These are phyloP conservation scores for Setipinna tenuifilis DNA, from an alignment of 2,797 vertebrate genomes.

Conservation along the genomic window DNA sequence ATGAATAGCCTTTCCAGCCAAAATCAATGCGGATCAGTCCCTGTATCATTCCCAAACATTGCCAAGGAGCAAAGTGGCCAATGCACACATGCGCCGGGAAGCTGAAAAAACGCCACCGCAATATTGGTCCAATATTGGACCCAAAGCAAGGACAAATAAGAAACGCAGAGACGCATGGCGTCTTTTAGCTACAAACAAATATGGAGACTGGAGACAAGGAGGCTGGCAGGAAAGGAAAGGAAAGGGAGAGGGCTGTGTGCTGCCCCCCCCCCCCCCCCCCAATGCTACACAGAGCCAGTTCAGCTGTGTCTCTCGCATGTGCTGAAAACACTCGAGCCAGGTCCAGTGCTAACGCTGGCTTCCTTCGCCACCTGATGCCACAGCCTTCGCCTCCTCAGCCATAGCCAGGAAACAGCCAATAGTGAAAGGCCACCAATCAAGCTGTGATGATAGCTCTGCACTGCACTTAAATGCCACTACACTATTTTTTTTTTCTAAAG, in stretches of 20 bases:
- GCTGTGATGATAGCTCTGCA: background rate
- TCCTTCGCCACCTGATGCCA: background rate
- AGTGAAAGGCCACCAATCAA: background rate
- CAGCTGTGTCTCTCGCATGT: too few species aligned
- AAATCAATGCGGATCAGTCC: constrained; percentile 17
- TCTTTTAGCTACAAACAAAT: too few species aligned
- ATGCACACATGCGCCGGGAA: background rate
- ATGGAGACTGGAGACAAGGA: too few species aligned
- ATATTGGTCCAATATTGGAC: too few species aligned
- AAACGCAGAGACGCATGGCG: too few species aligned
- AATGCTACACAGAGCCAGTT: background rate
- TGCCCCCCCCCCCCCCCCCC: too few species aligned
- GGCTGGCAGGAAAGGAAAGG: too few species aligned
- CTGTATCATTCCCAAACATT: background rate
- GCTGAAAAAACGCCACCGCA: too few species aligned
- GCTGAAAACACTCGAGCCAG: background rate
- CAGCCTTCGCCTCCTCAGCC: background rate
- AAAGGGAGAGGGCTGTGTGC: too few species aligned
- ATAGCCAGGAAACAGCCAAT: background rate
- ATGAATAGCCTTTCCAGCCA: constrained; percentile 16
- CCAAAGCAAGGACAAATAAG: too few species aligned
- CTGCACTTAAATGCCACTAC: background rate
- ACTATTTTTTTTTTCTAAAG: too few species aligned
- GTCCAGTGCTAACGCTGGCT: background rate
- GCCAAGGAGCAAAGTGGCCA: background rate